A percentile compares a stretch with the other conserved stretches of the same genome.
phyloP scores from a whole-genome alignment of 2,113 vertebrate genomes.

The Pseudonaja textilis region DNA sequence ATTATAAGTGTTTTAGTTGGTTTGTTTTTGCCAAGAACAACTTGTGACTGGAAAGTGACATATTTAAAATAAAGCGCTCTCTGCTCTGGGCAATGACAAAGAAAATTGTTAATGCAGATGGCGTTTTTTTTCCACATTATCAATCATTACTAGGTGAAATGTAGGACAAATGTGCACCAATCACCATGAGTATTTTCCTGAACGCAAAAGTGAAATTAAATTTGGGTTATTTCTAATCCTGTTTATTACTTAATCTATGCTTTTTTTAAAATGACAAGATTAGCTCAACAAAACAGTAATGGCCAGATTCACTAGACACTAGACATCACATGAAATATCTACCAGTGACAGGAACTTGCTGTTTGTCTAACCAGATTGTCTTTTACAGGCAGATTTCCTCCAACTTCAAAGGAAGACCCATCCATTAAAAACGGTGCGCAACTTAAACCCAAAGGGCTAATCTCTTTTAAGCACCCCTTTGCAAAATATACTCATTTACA shows the following conservation, averaged over 20 bases:
- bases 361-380: neutral
- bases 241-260: neutral
- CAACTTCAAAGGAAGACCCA: neutral
- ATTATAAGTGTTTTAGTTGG: neutral
- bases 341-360: neutral
- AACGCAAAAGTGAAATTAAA: neutral
- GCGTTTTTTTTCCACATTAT: neutral
- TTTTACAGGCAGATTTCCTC: neutral
- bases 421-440: neutral
- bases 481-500: neutral
- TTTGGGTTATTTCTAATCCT: neutral
- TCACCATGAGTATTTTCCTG: constrained; percentile 17
- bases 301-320: neutral
- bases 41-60: neutral
- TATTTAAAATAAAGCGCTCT: neutral
- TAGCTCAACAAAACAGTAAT: neutral
- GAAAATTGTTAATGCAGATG: constrained; percentile 14
- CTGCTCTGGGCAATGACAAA: constrained; percentile 23
- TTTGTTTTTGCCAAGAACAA: constrained; percentile 5
- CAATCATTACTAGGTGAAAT: neutral
- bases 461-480: neutral
- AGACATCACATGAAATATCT: neutral
- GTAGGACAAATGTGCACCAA: neutral
- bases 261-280: neutral
- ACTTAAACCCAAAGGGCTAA: neutral